Base-by-base conservation (phyloP, 2,113 vertebrate genomes). In the Acanthisitta chloris region DNA sequence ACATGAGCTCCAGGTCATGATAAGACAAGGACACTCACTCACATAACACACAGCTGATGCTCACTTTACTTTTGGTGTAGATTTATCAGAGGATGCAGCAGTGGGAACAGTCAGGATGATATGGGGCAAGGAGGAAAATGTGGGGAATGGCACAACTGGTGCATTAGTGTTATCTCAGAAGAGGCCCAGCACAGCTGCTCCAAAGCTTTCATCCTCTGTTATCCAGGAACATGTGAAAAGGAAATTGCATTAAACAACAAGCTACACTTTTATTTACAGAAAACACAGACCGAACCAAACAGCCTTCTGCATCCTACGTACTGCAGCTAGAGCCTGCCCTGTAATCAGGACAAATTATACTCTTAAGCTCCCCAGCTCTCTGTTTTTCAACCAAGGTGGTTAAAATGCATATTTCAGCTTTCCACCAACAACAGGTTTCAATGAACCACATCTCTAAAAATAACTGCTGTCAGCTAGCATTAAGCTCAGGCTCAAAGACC, bases 291-390 rank as follows among this genome's bases (percentile, higher is more conserved):
- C 4, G 43, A 93, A 97, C 62, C 94, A 93, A 95, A 89, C 65
- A 94, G 72, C 74, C 81, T 18, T 76, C 84, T 74, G 78, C 76
- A 77, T 61, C 72, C 82, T 82, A 64, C 10, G 4, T 71, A 58
- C 70, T 74, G 72, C 17, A 95, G 86, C 80, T 90, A 2, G 85
- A 86, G 78, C 1, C 13, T 24, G 97, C 86, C 90, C 93, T 97
- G 71, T 92, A 95, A 97, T 96, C 94, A 96, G 78, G 46, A 92
- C 85, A 97, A 97, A 96, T 96, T 96, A 97, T 65, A 96, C 83
- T 95, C 88, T 93, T 45, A 66, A 96, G 93, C 81, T 91, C 71
- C 88, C 57, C 10, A 24, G 84, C 85, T 80, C 90, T 93, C 86
- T 94, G 95, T 70, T 96, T 94, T 94, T 76, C 84, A 81, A 90